Percentiles rank a stretch among this genome's conserved stretches.
Conservation (phyloP, 23 tunicate species). For the Clavelina lepadiformis region DNA sequence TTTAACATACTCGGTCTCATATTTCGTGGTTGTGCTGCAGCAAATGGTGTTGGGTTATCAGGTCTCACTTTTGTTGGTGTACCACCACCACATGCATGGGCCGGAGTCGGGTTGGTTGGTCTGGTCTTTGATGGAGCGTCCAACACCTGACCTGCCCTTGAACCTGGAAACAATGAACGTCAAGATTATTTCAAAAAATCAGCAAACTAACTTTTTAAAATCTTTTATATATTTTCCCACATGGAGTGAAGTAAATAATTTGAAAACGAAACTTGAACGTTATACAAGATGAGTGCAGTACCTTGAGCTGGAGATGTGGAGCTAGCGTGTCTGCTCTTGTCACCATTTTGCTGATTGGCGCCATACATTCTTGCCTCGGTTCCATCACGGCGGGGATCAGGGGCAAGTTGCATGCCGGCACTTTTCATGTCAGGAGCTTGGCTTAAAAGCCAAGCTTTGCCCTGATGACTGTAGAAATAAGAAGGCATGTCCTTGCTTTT, state of each 20-base stretch:
- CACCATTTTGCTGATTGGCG: background rate
- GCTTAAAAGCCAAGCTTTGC: conserved; percentile 74
- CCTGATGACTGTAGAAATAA: conserved; percentile 64
- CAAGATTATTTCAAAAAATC: no score
- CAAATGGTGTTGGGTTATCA: conserved; percentile 83
- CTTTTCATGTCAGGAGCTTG: conserved; percentile 68
- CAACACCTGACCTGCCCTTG: conserved; percentile 46
- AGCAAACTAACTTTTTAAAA: no score
- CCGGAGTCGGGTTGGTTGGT: conserved; percentile 92
- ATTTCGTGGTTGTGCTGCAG: conserved; percentile 44
- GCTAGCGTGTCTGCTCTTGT: background rate
- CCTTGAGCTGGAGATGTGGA: conserved; percentile 20
- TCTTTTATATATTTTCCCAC: no score
- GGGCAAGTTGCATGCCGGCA: conserved; percentile 21
- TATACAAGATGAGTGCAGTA: background rate
- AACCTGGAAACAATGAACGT: no score
- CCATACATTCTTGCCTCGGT: conserved; percentile 55
- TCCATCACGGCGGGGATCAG: conserved; percentile 77
- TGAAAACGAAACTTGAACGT: background rate
- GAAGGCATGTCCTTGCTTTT: conserved; percentile 65
- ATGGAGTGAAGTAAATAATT: background rate
- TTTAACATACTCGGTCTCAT: conserved; percentile 68
- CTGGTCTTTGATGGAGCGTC: conserved; percentile 73
- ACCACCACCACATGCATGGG: conserved; percentile 73
- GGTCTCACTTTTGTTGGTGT: conserved; percentile 90